Percentiles rank a stretch among this genome's conserved stretches.
These are phyloP conservation scores for Corydoras maculifer DNA, from an alignment of 2,113 vertebrate species.

Conservation along the genomic window DNA sequence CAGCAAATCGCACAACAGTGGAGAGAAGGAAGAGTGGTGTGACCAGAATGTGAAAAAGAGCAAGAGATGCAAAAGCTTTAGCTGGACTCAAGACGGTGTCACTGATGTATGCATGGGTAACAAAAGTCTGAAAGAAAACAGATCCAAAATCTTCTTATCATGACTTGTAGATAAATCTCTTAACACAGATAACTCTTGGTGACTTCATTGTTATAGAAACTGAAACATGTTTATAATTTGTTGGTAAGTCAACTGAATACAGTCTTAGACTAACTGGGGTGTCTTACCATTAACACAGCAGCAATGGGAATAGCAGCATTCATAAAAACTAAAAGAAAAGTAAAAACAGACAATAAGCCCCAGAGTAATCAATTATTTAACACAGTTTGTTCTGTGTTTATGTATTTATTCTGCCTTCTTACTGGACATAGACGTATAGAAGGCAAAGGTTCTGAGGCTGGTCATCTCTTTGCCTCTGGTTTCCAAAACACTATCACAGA, in stretches of 20 bases:
- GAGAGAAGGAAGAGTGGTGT: slow-evolving; percentile 93
- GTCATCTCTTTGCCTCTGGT: slow-evolving; percentile 85
- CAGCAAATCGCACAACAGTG: slow-evolving; percentile 91
- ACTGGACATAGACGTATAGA: slow-evolving; percentile 85
- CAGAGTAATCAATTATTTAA: not conserved
- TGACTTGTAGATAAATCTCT: too few species aligned
- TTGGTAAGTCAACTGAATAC: not conserved
- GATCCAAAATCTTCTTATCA: not conserved
- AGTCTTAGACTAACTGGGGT: not conserved
- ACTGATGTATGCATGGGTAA: slow-evolving; percentile 69
- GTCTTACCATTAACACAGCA: slow-evolving; percentile 89
- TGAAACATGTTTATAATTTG: too few species aligned
- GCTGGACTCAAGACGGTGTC: slow-evolving; percentile 61
- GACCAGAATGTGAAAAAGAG: slow-evolving; percentile 92
- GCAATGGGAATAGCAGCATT: slow-evolving; percentile 95
- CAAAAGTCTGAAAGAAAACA: slow-evolving; percentile 74
- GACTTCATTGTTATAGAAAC: too few species aligned
- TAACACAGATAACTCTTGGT: too few species aligned
- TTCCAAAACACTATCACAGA: slow-evolving; percentile 88
- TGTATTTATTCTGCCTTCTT: slow-evolving; percentile 39
- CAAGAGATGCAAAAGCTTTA: slow-evolving; percentile 85
- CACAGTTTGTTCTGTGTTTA: not conserved
- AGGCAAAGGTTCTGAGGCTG: slow-evolving; percentile 79
- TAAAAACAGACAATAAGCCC: not conserved
- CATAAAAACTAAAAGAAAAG: slow-evolving; percentile 80